These are phyloP conservation scores for Chionis minor DNA, from an alignment of 2,113 vertebrate species.

Conservation along the genomic window DNA sequence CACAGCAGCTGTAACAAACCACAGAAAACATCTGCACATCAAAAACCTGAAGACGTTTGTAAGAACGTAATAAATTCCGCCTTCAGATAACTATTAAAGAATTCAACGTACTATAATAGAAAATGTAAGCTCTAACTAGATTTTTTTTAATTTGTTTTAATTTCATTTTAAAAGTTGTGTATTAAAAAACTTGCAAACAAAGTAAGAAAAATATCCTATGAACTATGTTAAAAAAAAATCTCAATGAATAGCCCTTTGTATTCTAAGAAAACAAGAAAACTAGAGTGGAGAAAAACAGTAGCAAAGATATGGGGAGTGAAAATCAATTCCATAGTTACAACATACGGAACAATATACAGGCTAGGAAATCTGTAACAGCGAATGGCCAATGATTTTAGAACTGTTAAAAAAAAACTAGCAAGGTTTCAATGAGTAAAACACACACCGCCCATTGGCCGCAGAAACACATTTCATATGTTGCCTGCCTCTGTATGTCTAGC, in stretches of 20 bases:
- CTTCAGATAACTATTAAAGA: background rate
- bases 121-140: background rate
- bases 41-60: background rate
- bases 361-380: background rate
- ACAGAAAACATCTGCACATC: background rate
- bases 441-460: background rate
- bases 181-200: background rate
- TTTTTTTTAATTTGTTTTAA: background rate
- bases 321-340: conserved; percentile 44
- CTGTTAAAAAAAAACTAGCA: background rate
- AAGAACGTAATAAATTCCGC: background rate
- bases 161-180: background rate
- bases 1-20: background rate
- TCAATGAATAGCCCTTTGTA: background rate
- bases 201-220: background rate
- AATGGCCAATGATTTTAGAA: background rate
- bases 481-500: background rate
- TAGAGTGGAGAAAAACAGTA: background rate
- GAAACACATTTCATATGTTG: background rate
- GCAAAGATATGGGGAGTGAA: background rate
- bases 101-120: background rate
- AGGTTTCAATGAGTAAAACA: background rate
- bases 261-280: background rate
- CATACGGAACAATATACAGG: background rate
- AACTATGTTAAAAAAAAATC: background rate